These are phyloP conservation scores for Synergus gifuensis DNA, from an alignment of 2,888 invertebrate species.

Conservation along the genomic window DNA sequence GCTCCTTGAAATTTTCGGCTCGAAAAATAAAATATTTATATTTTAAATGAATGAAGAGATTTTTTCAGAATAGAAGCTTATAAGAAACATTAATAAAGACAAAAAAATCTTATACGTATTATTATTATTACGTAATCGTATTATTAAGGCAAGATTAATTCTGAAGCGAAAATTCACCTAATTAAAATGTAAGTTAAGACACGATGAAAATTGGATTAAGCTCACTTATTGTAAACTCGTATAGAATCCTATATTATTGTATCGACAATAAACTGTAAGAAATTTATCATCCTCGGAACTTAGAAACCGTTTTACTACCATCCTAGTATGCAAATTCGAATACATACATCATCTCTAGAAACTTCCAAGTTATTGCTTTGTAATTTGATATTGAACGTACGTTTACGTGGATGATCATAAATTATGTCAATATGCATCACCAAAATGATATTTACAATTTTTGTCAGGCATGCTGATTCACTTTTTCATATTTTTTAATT, in stretches of 20 bases:
- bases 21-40: not conserved
- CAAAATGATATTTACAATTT: not conserved
- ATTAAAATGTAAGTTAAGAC: not conserved
- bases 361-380: conserved; percentile 30
- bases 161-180: not conserved
- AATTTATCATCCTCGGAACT: conserved; percentile 33
- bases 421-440: conserved; percentile 15
- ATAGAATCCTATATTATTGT: not conserved
- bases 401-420: conserved; percentile 7
- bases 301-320: conserved; percentile 19
- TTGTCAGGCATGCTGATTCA: not conserved
- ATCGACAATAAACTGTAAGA: conserved; percentile 19
- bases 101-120: not conserved
- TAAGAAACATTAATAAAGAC: not conserved
- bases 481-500: not conserved
- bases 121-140: too few species aligned
- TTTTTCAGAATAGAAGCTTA: not conserved
- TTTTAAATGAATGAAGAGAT: not conserved
- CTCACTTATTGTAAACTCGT: not conserved
- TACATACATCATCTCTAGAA: conserved; percentile 22
- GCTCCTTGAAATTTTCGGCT: not conserved
- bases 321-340: conserved; percentile 19
- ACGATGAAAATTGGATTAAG: not conserved
- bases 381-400: conserved; percentile 27
- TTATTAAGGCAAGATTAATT: not conserved